Evolutionary conservation across 2,797 vertebrate genomes (phyloP).

Genomic region (Fistularia tabacaria): DNA sequence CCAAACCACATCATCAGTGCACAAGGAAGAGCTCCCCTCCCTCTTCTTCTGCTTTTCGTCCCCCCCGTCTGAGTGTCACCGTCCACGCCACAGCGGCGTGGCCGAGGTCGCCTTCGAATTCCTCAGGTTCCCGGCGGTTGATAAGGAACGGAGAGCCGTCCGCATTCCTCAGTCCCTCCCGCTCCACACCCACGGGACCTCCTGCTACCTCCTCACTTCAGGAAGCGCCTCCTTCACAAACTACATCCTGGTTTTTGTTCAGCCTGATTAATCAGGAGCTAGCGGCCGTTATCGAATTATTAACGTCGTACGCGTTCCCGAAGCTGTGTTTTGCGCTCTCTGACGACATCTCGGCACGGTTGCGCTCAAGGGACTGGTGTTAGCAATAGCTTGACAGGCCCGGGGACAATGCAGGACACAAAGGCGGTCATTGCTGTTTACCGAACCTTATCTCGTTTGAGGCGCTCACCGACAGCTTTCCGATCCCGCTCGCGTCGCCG

Average conservation of each 20-base stretch:
- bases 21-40: slow-evolving; percentile 23
- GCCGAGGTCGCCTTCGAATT: slow-evolving; percentile 31
- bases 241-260: no score
- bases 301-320: not conserved
- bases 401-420: slow-evolving; percentile 21
- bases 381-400: slow-evolving; percentile 10
- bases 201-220: slow-evolving; percentile 36
- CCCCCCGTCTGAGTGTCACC: slow-evolving; percentile 7
- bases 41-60: slow-evolving; percentile 27
- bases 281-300: no score
- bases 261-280: no score
- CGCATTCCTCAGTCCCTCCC: slow-evolving; percentile 56
- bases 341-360: not conserved
- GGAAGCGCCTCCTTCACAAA: slow-evolving; percentile 36
- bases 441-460: slow-evolving; percentile 37
- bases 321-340: no score
- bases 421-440: slow-evolving; percentile 15
- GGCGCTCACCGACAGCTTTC: slow-evolving; percentile 16
- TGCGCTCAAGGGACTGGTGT: slow-evolving; percentile 5
- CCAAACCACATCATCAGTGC: slow-evolving; percentile 35
- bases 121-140: slow-evolving; percentile 33
- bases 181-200: slow-evolving; percentile 47
- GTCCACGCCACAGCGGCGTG: slow-evolving; percentile 9
- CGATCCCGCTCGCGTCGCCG: slow-evolving; percentile 16
- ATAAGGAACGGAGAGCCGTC: slow-evolving; percentile 49